A percentile compares a stretch with the other conserved stretches of the same genome.
These are phyloP conservation scores for Trissoscelio sp. DNA, from an alignment of 2,888 invertebrate species.

Conservation along the genomic window DNA sequence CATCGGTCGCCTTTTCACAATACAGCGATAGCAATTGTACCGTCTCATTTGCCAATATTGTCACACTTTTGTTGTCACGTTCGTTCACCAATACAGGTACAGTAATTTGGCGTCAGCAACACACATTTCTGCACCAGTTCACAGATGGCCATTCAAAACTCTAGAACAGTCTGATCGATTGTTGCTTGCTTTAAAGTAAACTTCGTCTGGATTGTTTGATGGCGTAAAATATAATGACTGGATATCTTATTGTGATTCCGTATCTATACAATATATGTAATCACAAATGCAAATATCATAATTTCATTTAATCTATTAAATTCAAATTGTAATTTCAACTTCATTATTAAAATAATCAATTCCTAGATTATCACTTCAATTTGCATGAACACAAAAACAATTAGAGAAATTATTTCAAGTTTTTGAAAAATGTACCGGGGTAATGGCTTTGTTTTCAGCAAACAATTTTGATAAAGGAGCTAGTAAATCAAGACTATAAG, in stretches of 20 bases:
- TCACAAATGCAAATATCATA: too few species aligned
- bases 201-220: conserved; percentile 65
- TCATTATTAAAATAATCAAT: too few species aligned
- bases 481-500: too few species aligned
- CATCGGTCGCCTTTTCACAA: conserved; percentile 79
- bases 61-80: conserved; percentile 79
- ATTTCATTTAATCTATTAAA: too few species aligned
- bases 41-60: conserved; percentile 83
- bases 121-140: conserved; percentile 43
- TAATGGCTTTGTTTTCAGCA: too few species aligned
- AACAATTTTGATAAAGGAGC: too few species aligned
- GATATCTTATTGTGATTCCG: conserved; percentile 59
- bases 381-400: too few species aligned
- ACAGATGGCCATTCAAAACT: conserved; percentile 30
- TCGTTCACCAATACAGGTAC: conserved; percentile 64
- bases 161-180: conserved; percentile 49
- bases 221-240: conserved; percentile 52
- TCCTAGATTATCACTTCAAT: too few species aligned
- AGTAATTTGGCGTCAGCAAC: conserved; percentile 62
- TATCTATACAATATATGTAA: conserved; percentile 27
- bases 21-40: conserved; percentile 78
- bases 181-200: conserved; percentile 63
- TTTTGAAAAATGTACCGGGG: too few species aligned
- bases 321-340: too few species aligned
- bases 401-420: too few species aligned